Conservation (phyloP, 2,888 invertebrate genomes). For the Melipona bicolor region DNA sequence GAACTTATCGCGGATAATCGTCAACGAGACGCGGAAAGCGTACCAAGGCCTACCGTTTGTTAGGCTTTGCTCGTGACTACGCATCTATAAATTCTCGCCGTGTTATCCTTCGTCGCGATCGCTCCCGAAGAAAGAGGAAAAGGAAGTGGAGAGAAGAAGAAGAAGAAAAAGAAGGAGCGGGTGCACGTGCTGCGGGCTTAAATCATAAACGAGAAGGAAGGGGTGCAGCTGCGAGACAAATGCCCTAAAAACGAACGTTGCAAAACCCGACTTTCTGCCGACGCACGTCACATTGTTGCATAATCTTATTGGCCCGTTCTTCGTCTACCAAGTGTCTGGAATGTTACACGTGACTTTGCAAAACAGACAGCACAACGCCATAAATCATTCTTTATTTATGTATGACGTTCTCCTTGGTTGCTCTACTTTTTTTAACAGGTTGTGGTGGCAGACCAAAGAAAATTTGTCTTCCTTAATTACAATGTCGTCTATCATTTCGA, state of each 20-base stretch:
- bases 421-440: background rate
- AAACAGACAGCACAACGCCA: background rate
- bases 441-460: background rate
- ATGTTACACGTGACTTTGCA: background rate
- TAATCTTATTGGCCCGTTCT: slow-evolving; percentile 12
- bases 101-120: slow-evolving; percentile 54
- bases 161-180: slow-evolving; percentile 18
- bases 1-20: slow-evolving; percentile 22
- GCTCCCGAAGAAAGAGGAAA: slow-evolving; percentile 20
- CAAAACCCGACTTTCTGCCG: slow-evolving; percentile 27
- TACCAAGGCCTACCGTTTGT: slow-evolving; percentile 38
- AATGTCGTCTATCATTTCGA: background rate
- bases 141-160: slow-evolving; percentile 11
- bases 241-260: slow-evolving; percentile 48
- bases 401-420: background rate
- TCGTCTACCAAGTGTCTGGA: background rate
- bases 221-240: slow-evolving; percentile 40
- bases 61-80: slow-evolving; percentile 29
- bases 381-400: background rate
- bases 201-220: slow-evolving; percentile 60
- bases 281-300: slow-evolving; percentile 32
- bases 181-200: slow-evolving; percentile 57
- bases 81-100: slow-evolving; percentile 60
- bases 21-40: slow-evolving; percentile 29
- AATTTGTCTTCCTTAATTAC: background rate